Evolutionary conservation across 2,113 vertebrate species (phyloP).

Genomic region (Mungos mungo): DNA sequence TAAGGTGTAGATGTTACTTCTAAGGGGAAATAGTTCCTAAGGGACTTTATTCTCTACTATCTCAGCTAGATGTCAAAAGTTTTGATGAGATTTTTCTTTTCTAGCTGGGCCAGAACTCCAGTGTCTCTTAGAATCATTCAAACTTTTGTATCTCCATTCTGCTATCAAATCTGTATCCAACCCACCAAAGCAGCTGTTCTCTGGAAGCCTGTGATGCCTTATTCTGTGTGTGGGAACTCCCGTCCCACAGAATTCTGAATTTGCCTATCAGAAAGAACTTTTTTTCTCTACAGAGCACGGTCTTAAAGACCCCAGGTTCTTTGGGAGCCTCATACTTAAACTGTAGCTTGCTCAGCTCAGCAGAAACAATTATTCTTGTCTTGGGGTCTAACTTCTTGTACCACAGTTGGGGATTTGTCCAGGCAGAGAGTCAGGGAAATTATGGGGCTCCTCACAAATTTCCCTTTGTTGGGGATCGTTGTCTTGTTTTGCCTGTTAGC

Average conservation of each 20-base stretch:
- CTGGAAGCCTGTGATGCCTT: neutral
- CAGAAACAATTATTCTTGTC: neutral
- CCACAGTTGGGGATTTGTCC: neutral
- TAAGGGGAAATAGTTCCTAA: neutral
- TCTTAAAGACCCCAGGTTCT: neutral
- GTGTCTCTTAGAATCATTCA: neutral
- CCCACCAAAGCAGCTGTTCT: neutral
- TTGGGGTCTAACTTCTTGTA: neutral
- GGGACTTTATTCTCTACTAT: neutral
- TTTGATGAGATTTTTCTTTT: neutral
- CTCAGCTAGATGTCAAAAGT: neutral
- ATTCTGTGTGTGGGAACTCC: neutral
- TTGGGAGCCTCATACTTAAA: neutral
- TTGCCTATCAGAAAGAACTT: neutral
- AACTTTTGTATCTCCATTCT: neutral
- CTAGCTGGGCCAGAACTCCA: neutral
- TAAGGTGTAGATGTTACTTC: neutral
- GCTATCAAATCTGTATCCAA: neutral
- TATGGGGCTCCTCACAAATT: neutral
- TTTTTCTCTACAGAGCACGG: neutral
- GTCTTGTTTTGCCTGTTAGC: neutral
- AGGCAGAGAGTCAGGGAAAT: neutral
- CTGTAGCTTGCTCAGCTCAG: neutral
- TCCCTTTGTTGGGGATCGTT: neutral
- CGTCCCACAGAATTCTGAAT: neutral